A percentile compares a stretch with the other conserved stretches of the same genome.
Conservation (phyloP, 2,888 invertebrate genomes). For the Lithophane semibrunnea region DNA sequence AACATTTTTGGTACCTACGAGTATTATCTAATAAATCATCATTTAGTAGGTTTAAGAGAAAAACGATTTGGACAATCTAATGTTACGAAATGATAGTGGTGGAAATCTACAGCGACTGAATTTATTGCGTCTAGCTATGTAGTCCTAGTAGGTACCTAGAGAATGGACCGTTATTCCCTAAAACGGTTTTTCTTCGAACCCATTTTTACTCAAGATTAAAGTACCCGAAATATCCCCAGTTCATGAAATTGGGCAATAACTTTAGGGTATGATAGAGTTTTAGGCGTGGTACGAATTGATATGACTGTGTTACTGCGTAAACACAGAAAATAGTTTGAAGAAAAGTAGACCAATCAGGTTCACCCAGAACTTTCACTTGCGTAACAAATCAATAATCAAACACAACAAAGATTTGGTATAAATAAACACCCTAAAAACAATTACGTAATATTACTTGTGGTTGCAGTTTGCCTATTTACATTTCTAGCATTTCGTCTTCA, state of each 20-base stretch:
- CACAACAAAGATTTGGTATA: neutral
- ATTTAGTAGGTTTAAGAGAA: slow-evolving; percentile 39
- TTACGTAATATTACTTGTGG: neutral
- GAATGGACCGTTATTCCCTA: slow-evolving; percentile 54
- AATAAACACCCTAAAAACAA: neutral
- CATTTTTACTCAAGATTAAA: slow-evolving; percentile 66
- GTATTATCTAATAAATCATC: slow-evolving; percentile 65
- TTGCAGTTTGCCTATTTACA: neutral
- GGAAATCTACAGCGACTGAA: slow-evolving; percentile 38
- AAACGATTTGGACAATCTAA: slow-evolving; percentile 55
- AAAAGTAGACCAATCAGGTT: slow-evolving; percentile 27
- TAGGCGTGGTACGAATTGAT: slow-evolving; percentile 60
- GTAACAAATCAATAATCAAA: slow-evolving; percentile 12
- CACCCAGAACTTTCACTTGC: slow-evolving; percentile 9
- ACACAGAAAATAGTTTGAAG: slow-evolving; percentile 29
- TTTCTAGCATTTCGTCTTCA: neutral
- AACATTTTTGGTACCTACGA: slow-evolving; percentile 51
- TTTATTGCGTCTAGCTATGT: slow-evolving; percentile 46
- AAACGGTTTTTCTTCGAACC: slow-evolving; percentile 59
- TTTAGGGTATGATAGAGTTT: slow-evolving; percentile 61
- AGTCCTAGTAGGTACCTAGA: slow-evolving; percentile 20
- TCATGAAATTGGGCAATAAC: slow-evolving; percentile 66
- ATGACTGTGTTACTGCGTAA: slow-evolving; percentile 48
- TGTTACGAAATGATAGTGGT: slow-evolving; percentile 47
- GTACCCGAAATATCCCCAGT: slow-evolving; percentile 61